A percentile compares a stretch with the other conserved stretches of the same genome.
Conservation (phyloP, 2,797 vertebrate genomes). For the Gallinago solitaria region DNA sequence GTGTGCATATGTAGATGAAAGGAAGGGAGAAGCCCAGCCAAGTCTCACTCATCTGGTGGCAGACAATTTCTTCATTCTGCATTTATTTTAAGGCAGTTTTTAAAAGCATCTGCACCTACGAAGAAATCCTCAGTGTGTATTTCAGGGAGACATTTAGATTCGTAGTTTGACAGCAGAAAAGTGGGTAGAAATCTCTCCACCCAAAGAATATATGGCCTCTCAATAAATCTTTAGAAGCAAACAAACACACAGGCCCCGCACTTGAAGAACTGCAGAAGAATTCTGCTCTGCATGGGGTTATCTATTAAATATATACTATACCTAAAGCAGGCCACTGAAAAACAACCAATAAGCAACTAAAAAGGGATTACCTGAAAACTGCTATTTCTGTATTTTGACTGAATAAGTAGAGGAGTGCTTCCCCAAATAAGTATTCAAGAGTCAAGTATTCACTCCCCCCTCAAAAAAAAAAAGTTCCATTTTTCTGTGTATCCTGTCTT, state of each 20-base stretch:
- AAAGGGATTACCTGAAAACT: background rate
- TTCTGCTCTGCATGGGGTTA: background rate
- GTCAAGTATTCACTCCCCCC: too few relatives aligned
- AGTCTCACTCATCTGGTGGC: conserved; percentile 40
- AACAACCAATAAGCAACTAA: background rate
- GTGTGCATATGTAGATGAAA: conserved; percentile 28
- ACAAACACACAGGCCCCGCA: fast-evolving
- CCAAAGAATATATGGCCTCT: background rate
- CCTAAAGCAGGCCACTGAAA: background rate
- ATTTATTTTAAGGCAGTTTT: conserved; percentile 40
- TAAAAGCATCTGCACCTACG: conserved; percentile 27
- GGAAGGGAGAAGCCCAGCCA: conserved; percentile 16
- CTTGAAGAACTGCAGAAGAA: background rate
- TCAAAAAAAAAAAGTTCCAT: background rate
- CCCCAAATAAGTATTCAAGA: background rate
- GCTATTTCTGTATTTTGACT: background rate
- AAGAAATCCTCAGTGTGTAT: background rate
- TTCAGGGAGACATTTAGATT: conserved; percentile 27
- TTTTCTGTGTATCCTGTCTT: background rate
- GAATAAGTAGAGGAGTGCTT: background rate
- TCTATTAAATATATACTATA: background rate
- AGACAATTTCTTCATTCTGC: conserved; percentile 29
- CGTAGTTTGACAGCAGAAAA: background rate
- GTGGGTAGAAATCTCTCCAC: background rate
- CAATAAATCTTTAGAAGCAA: background rate